These are phyloP conservation scores for Anoncus sp. DNA, from an alignment of 2,888 invertebrate species.

Conservation along the genomic window DNA sequence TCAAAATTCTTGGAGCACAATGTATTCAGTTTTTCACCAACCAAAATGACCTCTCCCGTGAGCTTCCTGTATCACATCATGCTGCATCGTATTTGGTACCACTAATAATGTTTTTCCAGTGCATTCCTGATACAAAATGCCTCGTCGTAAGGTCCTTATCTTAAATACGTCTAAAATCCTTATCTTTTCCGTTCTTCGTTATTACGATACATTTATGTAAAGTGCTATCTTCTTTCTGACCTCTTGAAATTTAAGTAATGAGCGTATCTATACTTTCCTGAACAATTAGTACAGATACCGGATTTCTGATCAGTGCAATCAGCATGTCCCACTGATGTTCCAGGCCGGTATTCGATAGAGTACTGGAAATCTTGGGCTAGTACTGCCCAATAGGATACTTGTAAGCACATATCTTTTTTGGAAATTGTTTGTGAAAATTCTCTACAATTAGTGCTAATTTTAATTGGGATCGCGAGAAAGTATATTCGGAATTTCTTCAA, in stretches of 20 bases:
- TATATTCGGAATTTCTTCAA: constrained; percentile 28
- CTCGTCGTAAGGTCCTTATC: no score
- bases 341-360: constrained; percentile 33
- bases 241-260: no score
- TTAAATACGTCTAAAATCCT: no score
- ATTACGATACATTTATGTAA: no score
- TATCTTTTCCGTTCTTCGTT: no score
- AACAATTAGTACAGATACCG: no score
- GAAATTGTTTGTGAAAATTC: constrained; percentile 27
- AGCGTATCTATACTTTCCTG: no score
- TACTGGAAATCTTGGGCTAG: constrained; percentile 25
- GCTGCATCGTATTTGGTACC: constrained; percentile 75
- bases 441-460: constrained; percentile 41
- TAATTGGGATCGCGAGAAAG: constrained; percentile 18
- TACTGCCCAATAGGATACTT: constrained; percentile 18
- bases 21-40: constrained; percentile 66
- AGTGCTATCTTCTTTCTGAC: no score
- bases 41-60: constrained; percentile 79
- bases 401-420: constrained; percentile 33
- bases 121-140: no score
- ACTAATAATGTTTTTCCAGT: no score
- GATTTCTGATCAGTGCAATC: constrained; percentile 48
- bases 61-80: constrained; percentile 74
- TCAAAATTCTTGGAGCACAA: constrained; percentile 45
- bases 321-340: constrained; percentile 35